Base-by-base conservation (phyloP, 2,113 vertebrate species). In the Serinus canaria region DNA sequence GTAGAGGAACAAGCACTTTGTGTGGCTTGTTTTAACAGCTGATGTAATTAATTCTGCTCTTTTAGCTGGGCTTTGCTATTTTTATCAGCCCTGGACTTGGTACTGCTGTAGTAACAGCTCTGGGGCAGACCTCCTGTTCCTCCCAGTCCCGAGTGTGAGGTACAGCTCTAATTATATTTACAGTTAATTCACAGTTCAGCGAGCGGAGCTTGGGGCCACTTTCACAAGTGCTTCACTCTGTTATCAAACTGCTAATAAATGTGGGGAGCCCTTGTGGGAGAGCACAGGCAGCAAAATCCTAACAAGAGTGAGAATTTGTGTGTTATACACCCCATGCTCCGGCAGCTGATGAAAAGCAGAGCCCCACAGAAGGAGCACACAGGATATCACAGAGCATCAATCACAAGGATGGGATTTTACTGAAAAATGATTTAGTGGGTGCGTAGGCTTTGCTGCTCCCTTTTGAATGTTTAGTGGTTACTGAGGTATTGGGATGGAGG, bases 71-170 rank as follows among this genome's bases (percentile, higher is more conserved):
- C 67, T 94, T 87, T 87, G 92, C 95, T 98, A 97, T 98, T 98
- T 98, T 98, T 97, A 97, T 98, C 97, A 47, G 67, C 92, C 96
- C 97, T 96, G 96, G 98, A 97, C 97, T 97, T 94, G 93, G 25
- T 96, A 95, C 95, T 98, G 98, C 97, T 96, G 95, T 98, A 97
- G 96, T 96, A 92, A 78, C 88, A 87, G 98, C 98, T 98, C 96
- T 46, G 95, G 98, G 98, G 97, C 97, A 89, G 79, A 93, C 91
- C 94, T 95, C 93, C 78, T 90, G 96, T 97, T 95, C 75, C 88
- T 94, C 50, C 43, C 85, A 87, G 77, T 95, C 97, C 82, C 25
- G 8, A 85, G 89, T 79, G 94, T 72, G 88, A 96, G 96, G 80
- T 76, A 16, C 39, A 22, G 89, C 95, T 89, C 93, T 93, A 94